phyloP scores from a whole-genome alignment of 2,797 vertebrate species.

The Pangasius larnaudii region DNA sequence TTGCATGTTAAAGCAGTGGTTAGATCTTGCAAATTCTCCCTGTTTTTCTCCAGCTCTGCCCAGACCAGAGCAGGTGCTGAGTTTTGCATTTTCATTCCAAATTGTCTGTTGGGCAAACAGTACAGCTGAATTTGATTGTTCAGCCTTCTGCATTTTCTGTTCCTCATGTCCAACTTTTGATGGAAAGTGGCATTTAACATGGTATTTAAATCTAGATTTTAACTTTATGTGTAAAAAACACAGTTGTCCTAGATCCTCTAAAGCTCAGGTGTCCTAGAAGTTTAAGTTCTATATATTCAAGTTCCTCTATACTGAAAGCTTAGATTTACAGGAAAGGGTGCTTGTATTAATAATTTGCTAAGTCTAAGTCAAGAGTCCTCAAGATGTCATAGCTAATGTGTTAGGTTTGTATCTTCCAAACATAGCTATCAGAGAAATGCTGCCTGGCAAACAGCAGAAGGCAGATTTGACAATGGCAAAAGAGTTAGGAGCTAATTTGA shows the following conservation, averaged over 20 bases:
- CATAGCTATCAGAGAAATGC: neutral
- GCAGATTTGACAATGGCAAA: neutral
- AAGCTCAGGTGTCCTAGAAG: neutral
- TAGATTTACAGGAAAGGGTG: neutral
- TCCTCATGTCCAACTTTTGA: neutral
- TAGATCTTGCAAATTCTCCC: constrained; percentile 26
- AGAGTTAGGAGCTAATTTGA: neutral
- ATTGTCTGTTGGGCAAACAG: neutral
- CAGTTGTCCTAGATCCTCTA: neutral
- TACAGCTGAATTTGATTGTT: neutral
- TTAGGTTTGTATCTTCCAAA: neutral
- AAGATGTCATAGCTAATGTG: neutral
- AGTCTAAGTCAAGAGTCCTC: neutral
- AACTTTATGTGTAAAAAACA: neutral
- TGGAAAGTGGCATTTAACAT: neutral
- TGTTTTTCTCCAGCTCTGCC: constrained; percentile 13
- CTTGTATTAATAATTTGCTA: neutral
- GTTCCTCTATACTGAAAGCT: neutral
- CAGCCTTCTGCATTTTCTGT: neutral
- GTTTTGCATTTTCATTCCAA: constrained; percentile 18
- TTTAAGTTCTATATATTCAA: neutral
- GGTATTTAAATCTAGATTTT: neutral
- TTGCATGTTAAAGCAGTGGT: constrained; percentile 54
- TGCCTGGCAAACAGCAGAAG: neutral
- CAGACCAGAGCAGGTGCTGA: neutral